phyloP scores from a whole-genome alignment of 1,140 invertebrate species.

The Apis laboriosa region DNA sequence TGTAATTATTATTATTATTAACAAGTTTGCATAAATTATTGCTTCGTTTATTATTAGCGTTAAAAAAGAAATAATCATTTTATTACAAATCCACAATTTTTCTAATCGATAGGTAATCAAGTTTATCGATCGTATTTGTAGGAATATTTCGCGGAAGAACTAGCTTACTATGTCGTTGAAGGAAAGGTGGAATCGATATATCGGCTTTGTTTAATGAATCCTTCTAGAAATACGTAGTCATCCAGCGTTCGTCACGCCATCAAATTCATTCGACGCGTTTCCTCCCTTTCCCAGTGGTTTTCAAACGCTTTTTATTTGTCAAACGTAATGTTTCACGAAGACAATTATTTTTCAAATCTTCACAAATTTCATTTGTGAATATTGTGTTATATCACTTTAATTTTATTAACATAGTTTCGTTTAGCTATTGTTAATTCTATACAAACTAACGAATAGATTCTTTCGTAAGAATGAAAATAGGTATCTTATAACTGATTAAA shows the following conservation, averaged over 20 bases:
- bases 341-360: too few species aligned
- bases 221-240: constrained; percentile 45
- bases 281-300: constrained; percentile 24
- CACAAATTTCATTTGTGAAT: too few species aligned
- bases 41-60: not conserved
- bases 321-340: not conserved
- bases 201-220: constrained; percentile 44
- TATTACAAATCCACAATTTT: constrained; percentile 19
- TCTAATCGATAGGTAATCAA: constrained; percentile 22
- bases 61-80: not conserved
- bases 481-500: too few species aligned
- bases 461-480: too few species aligned
- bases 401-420: too few species aligned
- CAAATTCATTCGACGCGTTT: constrained; percentile 20
- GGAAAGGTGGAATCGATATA: constrained; percentile 43
- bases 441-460: too few species aligned
- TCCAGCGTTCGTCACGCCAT: constrained; percentile 37
- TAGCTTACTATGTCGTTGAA: not conserved
- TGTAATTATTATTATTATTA: not conserved
- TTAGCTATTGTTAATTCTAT: too few species aligned
- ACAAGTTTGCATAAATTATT: not conserved
- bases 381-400: too few species aligned
- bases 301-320: constrained; percentile 1
- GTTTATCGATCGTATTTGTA: constrained; percentile 47
- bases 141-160: constrained; percentile 31